A percentile compares a stretch with the other conserved stretches of the same genome.
These are phyloP conservation scores for Cerastoderma edule DNA, from an alignment of 2,888 invertebrate species.

Conservation along the genomic window DNA sequence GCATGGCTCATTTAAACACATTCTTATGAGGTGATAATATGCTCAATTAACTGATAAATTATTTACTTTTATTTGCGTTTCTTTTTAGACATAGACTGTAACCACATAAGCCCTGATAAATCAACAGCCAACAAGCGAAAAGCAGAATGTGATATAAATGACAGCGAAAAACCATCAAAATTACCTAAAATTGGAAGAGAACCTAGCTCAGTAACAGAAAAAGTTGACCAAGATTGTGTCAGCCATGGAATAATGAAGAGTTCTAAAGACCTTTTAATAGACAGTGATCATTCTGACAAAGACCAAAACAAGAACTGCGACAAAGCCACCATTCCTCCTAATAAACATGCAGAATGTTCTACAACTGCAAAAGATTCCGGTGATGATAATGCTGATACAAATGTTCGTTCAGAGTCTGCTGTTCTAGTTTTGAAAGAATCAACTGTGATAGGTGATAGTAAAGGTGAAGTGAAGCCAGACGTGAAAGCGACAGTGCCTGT, in stretches of 20 bases:
- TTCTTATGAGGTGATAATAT: too few species aligned
- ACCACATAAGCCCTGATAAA: slow-evolving; percentile 46
- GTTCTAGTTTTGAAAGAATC: too few species aligned
- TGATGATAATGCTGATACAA: slow-evolving; percentile 14
- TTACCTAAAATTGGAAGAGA: not conserved
- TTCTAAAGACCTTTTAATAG: too few species aligned
- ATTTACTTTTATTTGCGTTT: too few species aligned
- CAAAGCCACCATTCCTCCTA: too few species aligned
- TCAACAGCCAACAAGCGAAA: slow-evolving; percentile 37
- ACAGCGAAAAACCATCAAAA: not conserved
- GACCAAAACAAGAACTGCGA: not conserved
- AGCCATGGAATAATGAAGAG: too few species aligned
- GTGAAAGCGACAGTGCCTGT: slow-evolving; percentile 19
- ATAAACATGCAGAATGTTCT: not conserved
- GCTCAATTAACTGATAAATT: too few species aligned
- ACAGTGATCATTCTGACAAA: slow-evolving; percentile 6
- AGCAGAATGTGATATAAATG: slow-evolving; percentile 26
- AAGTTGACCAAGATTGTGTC: too few species aligned
- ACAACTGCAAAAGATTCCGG: not conserved
- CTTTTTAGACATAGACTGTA: slow-evolving; percentile 49
- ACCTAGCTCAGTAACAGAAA: too few species aligned
- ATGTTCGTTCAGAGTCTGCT: not conserved
- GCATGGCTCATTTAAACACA: too few species aligned
- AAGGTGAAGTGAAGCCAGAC: not conserved
- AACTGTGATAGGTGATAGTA: not conserved